Conservation (phyloP, 2,888 invertebrate species). For the Alsophila aescularia region DNA sequence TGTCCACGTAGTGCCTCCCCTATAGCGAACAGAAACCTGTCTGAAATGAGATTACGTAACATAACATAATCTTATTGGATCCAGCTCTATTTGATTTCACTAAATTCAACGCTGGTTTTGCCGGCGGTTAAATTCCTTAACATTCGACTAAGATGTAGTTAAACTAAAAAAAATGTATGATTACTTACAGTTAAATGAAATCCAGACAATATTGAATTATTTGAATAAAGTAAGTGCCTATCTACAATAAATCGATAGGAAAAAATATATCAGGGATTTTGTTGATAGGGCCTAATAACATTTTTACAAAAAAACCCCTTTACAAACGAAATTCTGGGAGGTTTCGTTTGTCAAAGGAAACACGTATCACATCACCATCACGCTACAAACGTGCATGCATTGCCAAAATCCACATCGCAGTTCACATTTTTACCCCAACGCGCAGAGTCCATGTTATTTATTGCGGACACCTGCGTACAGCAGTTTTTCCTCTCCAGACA, state of each 20-base stretch:
- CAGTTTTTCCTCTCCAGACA: constrained; percentile 54
- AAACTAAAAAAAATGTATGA: too few species aligned
- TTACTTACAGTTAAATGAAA: too few species aligned
- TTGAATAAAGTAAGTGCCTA: too few species aligned
- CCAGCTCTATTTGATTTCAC: constrained; percentile 19
- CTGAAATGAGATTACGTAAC: constrained; percentile 19
- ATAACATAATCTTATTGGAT: constrained; percentile 22
- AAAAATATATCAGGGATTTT: too few species aligned
- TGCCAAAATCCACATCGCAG: constrained; percentile 24
- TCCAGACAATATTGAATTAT: too few species aligned
- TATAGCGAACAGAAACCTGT: constrained; percentile 9
- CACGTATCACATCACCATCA: constrained; percentile 14
- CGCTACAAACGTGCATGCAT: constrained; percentile 18
- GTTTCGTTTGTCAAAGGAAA: constrained; percentile 1
- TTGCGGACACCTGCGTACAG: constrained; percentile 61
- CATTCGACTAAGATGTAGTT: too few species aligned
- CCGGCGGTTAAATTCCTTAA: too few species aligned
- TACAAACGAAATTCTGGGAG: too few species aligned
- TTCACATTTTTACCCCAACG: constrained; percentile 23
- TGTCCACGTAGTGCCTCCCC: constrained; percentile 10
- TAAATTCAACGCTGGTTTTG: constrained; percentile 16
- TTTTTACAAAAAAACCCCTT: not conserved
- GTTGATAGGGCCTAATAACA: not conserved
- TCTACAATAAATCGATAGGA: too few species aligned
- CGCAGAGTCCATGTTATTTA: constrained; percentile 50